Percentiles rank a stretch among this genome's conserved stretches.
These are phyloP conservation scores for Agonopterix alstromeriana DNA, from an alignment of 2,888 invertebrate genomes.

Conservation along the genomic window DNA sequence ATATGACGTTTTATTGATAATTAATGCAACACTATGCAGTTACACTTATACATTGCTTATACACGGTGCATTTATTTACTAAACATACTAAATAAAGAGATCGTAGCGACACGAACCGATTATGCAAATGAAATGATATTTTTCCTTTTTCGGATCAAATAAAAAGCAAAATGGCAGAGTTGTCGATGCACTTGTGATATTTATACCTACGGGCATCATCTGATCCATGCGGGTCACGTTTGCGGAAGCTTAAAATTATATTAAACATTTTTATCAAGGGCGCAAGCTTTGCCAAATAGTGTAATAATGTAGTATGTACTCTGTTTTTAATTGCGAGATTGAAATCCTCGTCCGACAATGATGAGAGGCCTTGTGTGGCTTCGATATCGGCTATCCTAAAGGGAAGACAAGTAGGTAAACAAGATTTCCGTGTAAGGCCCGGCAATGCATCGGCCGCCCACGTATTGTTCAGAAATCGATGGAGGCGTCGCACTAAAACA, in stretches of 20 bases:
- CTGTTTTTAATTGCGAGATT: constrained; percentile 34
- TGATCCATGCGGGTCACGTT: constrained; percentile 37
- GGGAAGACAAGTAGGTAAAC: constrained; percentile 68
- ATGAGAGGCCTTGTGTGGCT: constrained; percentile 44
- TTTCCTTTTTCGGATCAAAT: constrained; percentile 51
- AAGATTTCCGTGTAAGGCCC: constrained; percentile 58
- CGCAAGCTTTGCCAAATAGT: constrained; percentile 17
- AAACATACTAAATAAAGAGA: constrained; percentile 45
- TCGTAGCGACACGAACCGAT: constrained; percentile 38
- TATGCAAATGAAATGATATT: constrained; percentile 58
- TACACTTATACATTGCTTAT: constrained; percentile 24
- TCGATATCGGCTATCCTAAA: constrained; percentile 56
- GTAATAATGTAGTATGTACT: too few species aligned
- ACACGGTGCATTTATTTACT: constrained; percentile 31
- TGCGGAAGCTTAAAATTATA: constrained; percentile 49
- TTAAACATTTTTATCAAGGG: constrained; percentile 46
- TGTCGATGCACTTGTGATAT: constrained; percentile 39
- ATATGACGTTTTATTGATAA: constrained; percentile 44
- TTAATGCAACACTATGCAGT: constrained; percentile 43
- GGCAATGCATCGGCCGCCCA: constrained; percentile 70
- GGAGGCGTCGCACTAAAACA: constrained; percentile 61
- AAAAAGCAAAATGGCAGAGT: constrained; percentile 24
- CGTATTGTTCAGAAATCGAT: constrained; percentile 50
- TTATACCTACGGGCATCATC: constrained; percentile 21
- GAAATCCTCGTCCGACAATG: constrained; percentile 47